Percentiles rank a stretch among this genome's conserved stretches.
Conservation (phyloP, 1,140 invertebrate species). For the Meteorus sp. region DNA sequence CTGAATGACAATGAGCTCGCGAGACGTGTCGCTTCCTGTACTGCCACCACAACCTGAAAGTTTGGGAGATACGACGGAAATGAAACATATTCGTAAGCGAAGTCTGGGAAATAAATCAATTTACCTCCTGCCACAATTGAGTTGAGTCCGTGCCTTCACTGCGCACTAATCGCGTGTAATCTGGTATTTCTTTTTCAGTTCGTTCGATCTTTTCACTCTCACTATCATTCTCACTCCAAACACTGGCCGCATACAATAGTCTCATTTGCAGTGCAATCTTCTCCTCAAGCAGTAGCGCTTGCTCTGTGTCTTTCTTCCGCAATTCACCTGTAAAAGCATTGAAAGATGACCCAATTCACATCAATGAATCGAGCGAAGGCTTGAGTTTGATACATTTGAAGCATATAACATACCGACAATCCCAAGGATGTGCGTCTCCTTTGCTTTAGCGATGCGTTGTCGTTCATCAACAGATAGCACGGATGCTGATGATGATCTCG, state of each 20-base stretch:
- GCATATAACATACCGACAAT: constrained; percentile 70
- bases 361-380: too few species aligned
- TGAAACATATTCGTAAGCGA: background rate
- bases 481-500: constrained; percentile 47
- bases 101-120: constrained; percentile 5
- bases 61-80: constrained; percentile 5
- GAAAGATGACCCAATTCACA: too few species aligned
- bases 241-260: constrained; percentile 69
- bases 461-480: constrained; percentile 72
- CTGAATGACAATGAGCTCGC: constrained; percentile 68
- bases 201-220: constrained; percentile 44
- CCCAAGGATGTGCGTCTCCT: constrained; percentile 72
- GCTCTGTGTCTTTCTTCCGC: constrained; percentile 83
- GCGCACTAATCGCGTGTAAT: constrained; percentile 51
- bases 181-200: constrained; percentile 44
- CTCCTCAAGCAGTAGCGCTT: constrained; percentile 82
- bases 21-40: constrained; percentile 71
- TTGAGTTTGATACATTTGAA: too few species aligned
- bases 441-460: constrained; percentile 69
- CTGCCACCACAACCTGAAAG: constrained; percentile 52
- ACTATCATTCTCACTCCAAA: constrained; percentile 47
- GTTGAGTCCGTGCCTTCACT: constrained; percentile 47
- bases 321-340: constrained; percentile 75
- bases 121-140: constrained; percentile 52
- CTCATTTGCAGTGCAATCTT: constrained; percentile 83